These are phyloP conservation scores for Aphidius colemani DNA, from an alignment of 2,888 invertebrate genomes.

Conservation along the genomic window DNA sequence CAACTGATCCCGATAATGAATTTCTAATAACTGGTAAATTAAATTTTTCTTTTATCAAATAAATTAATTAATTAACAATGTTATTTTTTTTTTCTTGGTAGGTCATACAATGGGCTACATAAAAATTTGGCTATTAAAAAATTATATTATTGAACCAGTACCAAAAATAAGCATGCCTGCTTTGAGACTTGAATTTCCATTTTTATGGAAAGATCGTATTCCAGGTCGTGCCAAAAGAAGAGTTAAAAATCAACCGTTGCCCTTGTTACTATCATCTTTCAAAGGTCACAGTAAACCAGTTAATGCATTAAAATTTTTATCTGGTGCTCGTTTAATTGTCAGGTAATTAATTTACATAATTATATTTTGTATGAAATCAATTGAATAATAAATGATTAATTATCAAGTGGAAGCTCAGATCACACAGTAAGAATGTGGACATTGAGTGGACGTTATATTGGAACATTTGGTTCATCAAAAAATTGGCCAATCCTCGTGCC, in stretches of 20 bases:
- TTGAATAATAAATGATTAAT: conserved; percentile 9
- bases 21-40: conserved; percentile 73
- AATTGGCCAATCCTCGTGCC: conserved; percentile 65
- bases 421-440: conserved; percentile 78
- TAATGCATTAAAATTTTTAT: conserved; percentile 70
- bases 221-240: conserved; percentile 72
- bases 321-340: conserved; percentile 69
- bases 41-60: conserved; percentile 33
- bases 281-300: conserved; percentile 74
- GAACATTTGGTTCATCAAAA: conserved; percentile 75
- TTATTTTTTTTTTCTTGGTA: conserved; percentile 33
- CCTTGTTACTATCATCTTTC: conserved; percentile 72
- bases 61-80: not conserved
- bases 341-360: conserved; percentile 62
- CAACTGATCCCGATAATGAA: conserved; percentile 72
- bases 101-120: conserved; percentile 73
- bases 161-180: conserved; percentile 66
- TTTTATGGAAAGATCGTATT: conserved; percentile 71
- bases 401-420: conserved; percentile 68
- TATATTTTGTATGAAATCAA: not conserved
- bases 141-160: conserved; percentile 63
- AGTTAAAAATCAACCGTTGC: conserved; percentile 66
- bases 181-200: conserved; percentile 73
- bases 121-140: conserved; percentile 77
- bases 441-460: conserved; percentile 71